Evolutionary conservation across 1,140 invertebrate species (phyloP), one percentile per base, ranked within the genome.

Genomic region (Habropoda laboriosa): DNA sequence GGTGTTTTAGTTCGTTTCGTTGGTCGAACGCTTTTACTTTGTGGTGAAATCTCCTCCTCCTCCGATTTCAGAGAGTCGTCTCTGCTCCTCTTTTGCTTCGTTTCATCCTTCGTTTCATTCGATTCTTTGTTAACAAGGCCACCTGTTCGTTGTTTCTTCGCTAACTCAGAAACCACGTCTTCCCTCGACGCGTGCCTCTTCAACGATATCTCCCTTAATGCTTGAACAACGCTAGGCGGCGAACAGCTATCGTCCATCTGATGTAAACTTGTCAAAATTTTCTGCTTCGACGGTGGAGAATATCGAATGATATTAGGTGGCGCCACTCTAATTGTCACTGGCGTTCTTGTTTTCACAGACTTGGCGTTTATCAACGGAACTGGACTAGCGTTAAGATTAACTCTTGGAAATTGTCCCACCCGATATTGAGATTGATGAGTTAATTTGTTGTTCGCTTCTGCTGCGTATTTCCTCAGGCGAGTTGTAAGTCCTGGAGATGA

Each of bases 171-270:
- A 35, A 86, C 64, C 0, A 91, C 83, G 60, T 93, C 92, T 21
- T 93, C 92, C 27, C 86, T 90, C 0, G 91, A 91, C 8, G 92
- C 92, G 49, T 93, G 92, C 60, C 92, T 85, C 79, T 93, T 93
- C 1, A 93, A 68, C 0, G 92, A 90, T 63, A 92, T 90, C 51
- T 92, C 90, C 71, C 88, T 88, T 35, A 92, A 51, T n/a, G 86
- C 79, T 71, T 90, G 82, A 4, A 64, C 79, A 16, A 88, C 79
- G 53, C 67, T 87, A 0, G 67, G 53, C 12, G 74, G 81, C 1
- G 63, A 61, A 64, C 63, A 77, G 27, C 85, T 82, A 3, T 60
- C 60, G 0, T 60, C 57, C 4, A 66, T 16, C 0, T 85, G 78
- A 45, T 77, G 87, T 21, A 88, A 72, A 30, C 77, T 82, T 3